Evolutionary conservation across 2,113 vertebrate genomes (phyloP).

Genomic region (Esox niger): DNA sequence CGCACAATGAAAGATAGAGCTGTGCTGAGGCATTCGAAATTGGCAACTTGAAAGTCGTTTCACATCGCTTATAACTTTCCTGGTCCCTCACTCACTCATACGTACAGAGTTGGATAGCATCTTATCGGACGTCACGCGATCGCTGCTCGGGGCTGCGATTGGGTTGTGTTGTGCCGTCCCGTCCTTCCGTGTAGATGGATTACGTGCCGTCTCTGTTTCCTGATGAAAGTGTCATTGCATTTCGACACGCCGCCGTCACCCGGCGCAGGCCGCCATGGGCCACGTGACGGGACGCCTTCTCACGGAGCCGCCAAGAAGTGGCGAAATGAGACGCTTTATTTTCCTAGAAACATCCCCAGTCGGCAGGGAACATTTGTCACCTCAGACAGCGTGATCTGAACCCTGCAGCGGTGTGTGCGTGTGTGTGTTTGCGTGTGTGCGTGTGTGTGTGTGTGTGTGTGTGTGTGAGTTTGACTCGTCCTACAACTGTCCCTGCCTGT

Average conservation of each 20-base stretch:
- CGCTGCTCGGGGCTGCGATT: neutral
- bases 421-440: neutral
- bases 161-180: neutral
- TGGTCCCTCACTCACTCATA: too few species aligned
- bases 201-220: slow-evolving; percentile 21
- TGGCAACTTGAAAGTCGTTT: too few species aligned
- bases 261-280: slow-evolving; percentile 42
- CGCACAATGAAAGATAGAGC: too few species aligned
- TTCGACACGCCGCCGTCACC: slow-evolving; percentile 40
- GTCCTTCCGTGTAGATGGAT: slow-evolving; percentile 39
- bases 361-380: slow-evolving; percentile 48
- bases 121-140: too few species aligned
- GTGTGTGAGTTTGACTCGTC: neutral
- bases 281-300: too few species aligned
- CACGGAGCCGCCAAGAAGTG: too few species aligned
- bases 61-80: too few species aligned
- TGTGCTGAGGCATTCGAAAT: too few species aligned
- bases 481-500: too few species aligned
- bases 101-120: too few species aligned
- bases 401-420: neutral
- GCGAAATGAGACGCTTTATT: slow-evolving; percentile 47
- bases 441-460: neutral
- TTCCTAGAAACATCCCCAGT: neutral
- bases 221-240: slow-evolving; percentile 54
- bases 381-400: slow-evolving; percentile 20